Percentiles rank a stretch among this genome's conserved stretches.
These are phyloP conservation scores for Prostheceraeus crozeri DNA, from an alignment of 2,888 invertebrate genomes.

Conservation along the genomic window DNA sequence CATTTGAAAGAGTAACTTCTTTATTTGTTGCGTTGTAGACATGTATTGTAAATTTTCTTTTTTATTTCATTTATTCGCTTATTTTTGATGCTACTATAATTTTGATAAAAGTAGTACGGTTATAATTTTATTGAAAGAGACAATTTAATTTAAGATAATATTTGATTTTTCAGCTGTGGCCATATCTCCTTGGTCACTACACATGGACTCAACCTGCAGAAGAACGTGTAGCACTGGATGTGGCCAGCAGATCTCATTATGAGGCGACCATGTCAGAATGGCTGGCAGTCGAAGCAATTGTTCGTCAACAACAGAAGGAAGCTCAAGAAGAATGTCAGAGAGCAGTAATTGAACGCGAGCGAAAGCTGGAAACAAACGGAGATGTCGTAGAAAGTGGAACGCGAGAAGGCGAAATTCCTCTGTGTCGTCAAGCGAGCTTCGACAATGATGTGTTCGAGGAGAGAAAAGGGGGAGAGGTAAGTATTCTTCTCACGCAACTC, in stretches of 20 bases:
- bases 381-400: constrained; percentile 65
- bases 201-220: constrained; percentile 60
- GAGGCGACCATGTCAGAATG: constrained; percentile 89
- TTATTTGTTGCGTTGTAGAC: too few species aligned
- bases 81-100: too few species aligned
- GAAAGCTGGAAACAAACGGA: constrained; percentile 61
- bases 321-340: constrained; percentile 52
- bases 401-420: constrained; percentile 54
- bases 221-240: constrained; percentile 48
- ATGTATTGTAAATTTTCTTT: too few species aligned
- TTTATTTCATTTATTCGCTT: too few species aligned
- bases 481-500: constrained; percentile 48
- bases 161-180: constrained; percentile 65
- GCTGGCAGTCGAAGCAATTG: constrained; percentile 86
- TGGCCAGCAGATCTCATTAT: constrained; percentile 65
- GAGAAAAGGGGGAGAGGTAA: constrained; percentile 52
- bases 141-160: background rate
- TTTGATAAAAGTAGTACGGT: too few species aligned
- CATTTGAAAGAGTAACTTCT: too few species aligned
- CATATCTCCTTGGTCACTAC: constrained; percentile 77
- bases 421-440: constrained; percentile 46
- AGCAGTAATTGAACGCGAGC: background rate
- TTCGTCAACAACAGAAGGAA: constrained; percentile 59
- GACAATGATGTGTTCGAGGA: constrained; percentile 60
- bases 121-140: background rate